Evolutionary conservation across 2,888 invertebrate species (phyloP), one percentile per base, ranked within the genome.

Genomic region (Caenorhabditis angaria): DNA sequence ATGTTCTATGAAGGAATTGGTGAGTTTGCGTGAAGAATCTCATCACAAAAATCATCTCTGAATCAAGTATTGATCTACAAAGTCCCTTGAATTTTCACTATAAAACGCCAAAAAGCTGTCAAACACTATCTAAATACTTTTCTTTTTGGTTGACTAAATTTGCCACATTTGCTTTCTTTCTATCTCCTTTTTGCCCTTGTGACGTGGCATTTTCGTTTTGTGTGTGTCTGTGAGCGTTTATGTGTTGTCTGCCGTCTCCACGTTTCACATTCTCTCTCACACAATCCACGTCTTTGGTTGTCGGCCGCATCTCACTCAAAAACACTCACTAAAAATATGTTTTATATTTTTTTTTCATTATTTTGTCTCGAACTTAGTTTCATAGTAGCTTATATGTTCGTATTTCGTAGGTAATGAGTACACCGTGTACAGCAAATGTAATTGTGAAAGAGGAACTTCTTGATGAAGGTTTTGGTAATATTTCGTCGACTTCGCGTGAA

Each of bases 1-100:
- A 61, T 57, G 5, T 63, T 63, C 27, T 71, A 71, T 48, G 71
- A 71, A 35, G 71, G 71, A 66, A 66, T 67, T 55, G 71, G 71
- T 71, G 28, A 27, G 71, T 56, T 29, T 32, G 6, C n/a, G n/a
- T 3, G n/a, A 4, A n/a, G 14, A 12, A 54, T 54, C 28, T 28
- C n/a, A n/a, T n/a, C n/a, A n/a, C n/a, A n/a, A n/a, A n/a, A 41
- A 41, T 41, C 41, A 41, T 41, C 41, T 41, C 41, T 41, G 18
- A 41, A 41, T 14, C 41, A 18, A 8, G 32, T 32, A n/a, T n/a
- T n/a, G n/a, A n/a, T n/a, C n/a, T n/a, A n/a, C n/a, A n/a, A n/a
- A n/a, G n/a, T 59, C 48, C 18, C 28, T 18, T n/a, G 8, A 24
- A 8, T 24, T 41, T 28, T 32, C 47, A 58, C 20, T 28, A n/a